phyloP scores from a whole-genome alignment of 2,888 invertebrate species.

The Endomychus coccineus region DNA sequence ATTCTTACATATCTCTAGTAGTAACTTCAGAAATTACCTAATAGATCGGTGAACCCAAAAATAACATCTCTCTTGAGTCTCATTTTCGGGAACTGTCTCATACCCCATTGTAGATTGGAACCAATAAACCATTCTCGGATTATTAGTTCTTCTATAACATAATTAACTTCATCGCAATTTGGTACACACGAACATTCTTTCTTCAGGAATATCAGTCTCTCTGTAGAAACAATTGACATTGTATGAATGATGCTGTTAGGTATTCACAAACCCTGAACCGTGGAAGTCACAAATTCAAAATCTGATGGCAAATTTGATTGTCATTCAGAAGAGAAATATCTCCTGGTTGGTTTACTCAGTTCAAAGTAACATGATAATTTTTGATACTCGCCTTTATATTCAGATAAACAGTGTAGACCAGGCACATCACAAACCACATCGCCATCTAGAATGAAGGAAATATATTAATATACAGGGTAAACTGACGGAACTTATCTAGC shows the following conservation, averaged over 20 bases:
- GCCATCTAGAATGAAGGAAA: constrained; percentile 46
- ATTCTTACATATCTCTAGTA: no score
- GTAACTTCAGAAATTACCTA: no score
- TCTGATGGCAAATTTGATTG: no score
- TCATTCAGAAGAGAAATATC: no score
- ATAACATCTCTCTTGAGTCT: constrained; percentile 62
- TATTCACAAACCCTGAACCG: no score
- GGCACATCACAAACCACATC: constrained; percentile 54
- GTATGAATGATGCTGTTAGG: no score
- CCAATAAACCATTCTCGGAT: constrained; percentile 57
- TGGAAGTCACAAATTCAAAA: no score
- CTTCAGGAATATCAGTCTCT: constrained; percentile 45
- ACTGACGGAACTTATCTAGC: no score
- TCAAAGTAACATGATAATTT: no score
- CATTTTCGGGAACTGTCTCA: constrained; percentile 65
- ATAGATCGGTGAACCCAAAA: constrained; percentile 67
- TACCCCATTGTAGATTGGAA: constrained; percentile 66
- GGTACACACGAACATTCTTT: constrained; percentile 59
- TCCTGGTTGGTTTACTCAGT: no score
- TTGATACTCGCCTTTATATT: constrained; percentile 53
- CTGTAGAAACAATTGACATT: no score
- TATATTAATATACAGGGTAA: no score
- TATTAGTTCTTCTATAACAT: constrained; percentile 50
- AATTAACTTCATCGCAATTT: constrained; percentile 65
- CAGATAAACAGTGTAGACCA: constrained; percentile 56